A percentile compares a stretch with the other conserved stretches of the same genome.
Conservation (phyloP, 1,140 invertebrate species). For the Pseudomyrmex concolor region DNA sequence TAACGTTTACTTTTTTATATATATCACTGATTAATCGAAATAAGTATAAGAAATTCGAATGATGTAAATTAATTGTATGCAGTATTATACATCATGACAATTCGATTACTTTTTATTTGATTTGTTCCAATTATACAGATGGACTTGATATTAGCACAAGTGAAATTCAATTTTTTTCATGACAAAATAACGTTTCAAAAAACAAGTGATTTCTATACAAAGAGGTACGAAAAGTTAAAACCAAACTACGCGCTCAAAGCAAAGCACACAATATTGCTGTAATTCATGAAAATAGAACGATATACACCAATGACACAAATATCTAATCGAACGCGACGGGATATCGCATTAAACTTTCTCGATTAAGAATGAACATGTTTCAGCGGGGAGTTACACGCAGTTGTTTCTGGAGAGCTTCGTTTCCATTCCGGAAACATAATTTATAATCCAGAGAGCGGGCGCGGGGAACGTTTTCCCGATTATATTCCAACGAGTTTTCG, state of each 20-base stretch:
- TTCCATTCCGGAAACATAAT: constrained; percentile 52
- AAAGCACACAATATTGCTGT: too few species aligned
- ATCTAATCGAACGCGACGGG: not conserved
- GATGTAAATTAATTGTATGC: not conserved
- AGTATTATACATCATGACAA: not conserved
- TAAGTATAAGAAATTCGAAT: not conserved
- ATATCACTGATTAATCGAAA: not conserved
- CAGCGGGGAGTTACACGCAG: constrained; percentile 1
- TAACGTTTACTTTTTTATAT: not conserved
- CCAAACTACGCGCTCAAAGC: too few species aligned
- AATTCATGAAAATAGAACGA: constrained; percentile 22
- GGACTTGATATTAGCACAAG: constrained; percentile 26
- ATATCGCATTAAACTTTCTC: constrained; percentile 53
- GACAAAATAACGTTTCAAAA: not conserved
- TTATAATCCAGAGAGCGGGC: constrained; percentile 30
- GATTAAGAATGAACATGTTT: constrained; percentile 53
- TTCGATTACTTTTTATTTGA: not conserved
- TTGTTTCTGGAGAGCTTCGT: constrained; percentile 12
- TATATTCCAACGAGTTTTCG: constrained; percentile 57
- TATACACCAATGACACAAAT: not conserved
- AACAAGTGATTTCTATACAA: not conserved
- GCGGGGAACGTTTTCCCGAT: constrained; percentile 23
- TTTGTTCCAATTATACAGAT: constrained; percentile 3
- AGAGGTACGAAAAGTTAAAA: not conserved
- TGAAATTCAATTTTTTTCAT: not conserved